Conservation (phyloP, 1,140 invertebrate genomes). For the Drosophila auraria region DNA sequence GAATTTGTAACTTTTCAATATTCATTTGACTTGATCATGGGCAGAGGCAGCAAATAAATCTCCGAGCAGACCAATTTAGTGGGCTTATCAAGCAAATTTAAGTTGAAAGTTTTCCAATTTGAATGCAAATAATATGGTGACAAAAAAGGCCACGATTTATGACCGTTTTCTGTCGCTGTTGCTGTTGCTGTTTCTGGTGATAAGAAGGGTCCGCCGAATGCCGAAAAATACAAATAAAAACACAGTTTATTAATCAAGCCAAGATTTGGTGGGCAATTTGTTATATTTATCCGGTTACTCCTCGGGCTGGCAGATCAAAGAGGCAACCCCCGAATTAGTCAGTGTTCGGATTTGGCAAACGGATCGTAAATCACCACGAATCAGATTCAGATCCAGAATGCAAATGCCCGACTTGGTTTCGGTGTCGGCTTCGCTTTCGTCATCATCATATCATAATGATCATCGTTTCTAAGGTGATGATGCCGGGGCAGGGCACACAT, state of each 20-base stretch:
- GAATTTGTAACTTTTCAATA: not conserved
- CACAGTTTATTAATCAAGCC: slow-evolving; percentile 50
- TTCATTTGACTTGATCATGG: slow-evolving; percentile 2
- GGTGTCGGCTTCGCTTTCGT: slow-evolving; percentile 14
- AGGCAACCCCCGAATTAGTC: slow-evolving; percentile 66
- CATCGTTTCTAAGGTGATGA: slow-evolving; percentile 12
- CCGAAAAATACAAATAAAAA: slow-evolving; percentile 10
- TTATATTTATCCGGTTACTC: slow-evolving; percentile 48
- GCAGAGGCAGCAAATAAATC: slow-evolving; percentile 16
- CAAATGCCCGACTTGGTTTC: slow-evolving; percentile 21
- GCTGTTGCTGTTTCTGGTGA: slow-evolving; percentile 10
- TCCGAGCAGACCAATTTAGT: not conserved
- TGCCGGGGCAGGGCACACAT: slow-evolving; percentile 5
- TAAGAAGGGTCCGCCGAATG: slow-evolving; percentile 13
- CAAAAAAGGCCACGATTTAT: slow-evolving; percentile 26
- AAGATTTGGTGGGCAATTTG: slow-evolving; percentile 50
- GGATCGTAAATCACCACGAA: slow-evolving; percentile 68
- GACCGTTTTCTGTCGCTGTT: not conserved
- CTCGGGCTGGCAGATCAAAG: slow-evolving; percentile 18
- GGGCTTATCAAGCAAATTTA: slow-evolving; percentile 20
- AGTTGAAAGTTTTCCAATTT: slow-evolving; percentile 43
- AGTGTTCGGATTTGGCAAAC: slow-evolving; percentile 74
- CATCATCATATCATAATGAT: slow-evolving; percentile 34
- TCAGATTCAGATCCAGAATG: slow-evolving; percentile 33
- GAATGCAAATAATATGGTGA: slow-evolving; percentile 43